Base-by-base conservation (phyloP, 2,888 invertebrate genomes). In the Hyppa rectilinea region DNA sequence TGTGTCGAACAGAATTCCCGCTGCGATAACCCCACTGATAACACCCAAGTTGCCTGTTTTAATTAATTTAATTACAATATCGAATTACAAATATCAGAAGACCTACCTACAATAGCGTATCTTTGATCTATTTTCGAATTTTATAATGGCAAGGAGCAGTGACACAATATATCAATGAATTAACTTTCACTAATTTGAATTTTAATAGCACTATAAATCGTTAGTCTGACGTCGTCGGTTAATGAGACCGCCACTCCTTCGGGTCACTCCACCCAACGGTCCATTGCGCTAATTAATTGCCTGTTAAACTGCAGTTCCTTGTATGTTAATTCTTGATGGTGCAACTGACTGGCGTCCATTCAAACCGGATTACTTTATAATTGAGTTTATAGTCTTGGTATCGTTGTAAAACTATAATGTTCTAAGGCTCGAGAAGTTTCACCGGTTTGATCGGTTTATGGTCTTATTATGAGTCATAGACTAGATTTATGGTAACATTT, bases 131-230 rank as follows among this genome's bases (percentile, higher is more conserved):
- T 65, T 73, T 82, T 72, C 66, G 70, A 76, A 61, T 76, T 66
- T 75, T 75, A 69, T 78, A 74, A 76, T 81, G 64, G 71, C 69
- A 77, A 72, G 63, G 68, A 78, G 70, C 72, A 70, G 76, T 78
- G 73, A 72, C 71, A 85, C 80, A 85, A 83, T 85, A 85, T 84
- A 83, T 83, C 79, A 85, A 85, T 87, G 82, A 82, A 86, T 87
- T 85, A 85, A 87, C 91, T 92, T 92, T 90, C 89, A 87, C 91
- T 91, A 88, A 91, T 92, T 91, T 90, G 87, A 91, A 92, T 91
- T 88, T 88, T 90, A 90, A 92, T 90, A 87, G 87, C 83, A 65
- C 72, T 76, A 89, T 91, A 89, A 90, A 90, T 91, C 84, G 85
- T 74, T 65, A 58, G 84, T 63, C 81, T 81, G 87, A 83, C 87